Conservation (phyloP, 2,113 vertebrate genomes). For the Formicarius rufipectus region DNA sequence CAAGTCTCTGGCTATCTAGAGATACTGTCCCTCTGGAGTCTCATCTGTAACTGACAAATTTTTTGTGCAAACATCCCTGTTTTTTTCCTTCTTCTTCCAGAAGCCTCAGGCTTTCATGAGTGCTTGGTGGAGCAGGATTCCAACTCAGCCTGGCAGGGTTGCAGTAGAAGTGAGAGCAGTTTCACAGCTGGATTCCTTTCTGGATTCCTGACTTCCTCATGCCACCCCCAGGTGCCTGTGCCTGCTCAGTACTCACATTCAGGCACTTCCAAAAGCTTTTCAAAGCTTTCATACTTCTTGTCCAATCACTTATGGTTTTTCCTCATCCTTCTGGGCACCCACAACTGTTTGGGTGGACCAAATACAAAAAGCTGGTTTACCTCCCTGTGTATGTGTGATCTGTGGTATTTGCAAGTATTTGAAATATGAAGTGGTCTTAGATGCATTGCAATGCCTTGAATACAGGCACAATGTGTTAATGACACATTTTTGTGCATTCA, state of each 20-base stretch:
- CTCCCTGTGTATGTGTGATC: neutral
- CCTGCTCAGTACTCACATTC: neutral
- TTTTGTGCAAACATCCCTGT: neutral
- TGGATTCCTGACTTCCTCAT: neutral
- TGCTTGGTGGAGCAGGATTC: neutral
- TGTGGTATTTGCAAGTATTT: neutral
- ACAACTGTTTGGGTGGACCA: neutral
- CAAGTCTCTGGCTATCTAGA: neutral
- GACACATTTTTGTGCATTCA: neutral
- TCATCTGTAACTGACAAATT: neutral
- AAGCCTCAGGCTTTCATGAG: neutral
- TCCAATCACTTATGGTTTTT: neutral
- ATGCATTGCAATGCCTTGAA: neutral
- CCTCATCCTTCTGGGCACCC: neutral
- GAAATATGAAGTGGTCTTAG: neutral
- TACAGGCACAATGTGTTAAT: neutral
- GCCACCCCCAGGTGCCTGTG: too few species aligned
- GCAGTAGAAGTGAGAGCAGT: neutral
- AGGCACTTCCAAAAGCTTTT: neutral
- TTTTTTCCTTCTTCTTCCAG: neutral
- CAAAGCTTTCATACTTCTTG: neutral
- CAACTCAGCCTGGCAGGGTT: neutral
- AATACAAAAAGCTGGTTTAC: neutral
- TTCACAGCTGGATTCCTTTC: neutral
- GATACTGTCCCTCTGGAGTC: neutral